Base-by-base conservation (phyloP, 1,140 invertebrate species). In the Triops longicaudatus region DNA sequence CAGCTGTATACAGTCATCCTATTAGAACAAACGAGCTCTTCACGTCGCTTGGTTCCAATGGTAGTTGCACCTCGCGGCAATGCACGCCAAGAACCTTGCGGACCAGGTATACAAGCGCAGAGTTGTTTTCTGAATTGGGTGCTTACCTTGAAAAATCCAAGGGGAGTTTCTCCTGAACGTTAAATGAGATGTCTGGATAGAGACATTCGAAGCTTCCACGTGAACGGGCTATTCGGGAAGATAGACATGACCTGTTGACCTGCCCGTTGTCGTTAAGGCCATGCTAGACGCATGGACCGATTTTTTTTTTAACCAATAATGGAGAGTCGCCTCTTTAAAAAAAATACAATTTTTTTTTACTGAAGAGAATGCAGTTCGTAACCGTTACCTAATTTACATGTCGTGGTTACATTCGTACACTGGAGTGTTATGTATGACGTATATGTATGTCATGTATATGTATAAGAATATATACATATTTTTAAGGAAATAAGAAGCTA, bases 161-260 rank as follows among this genome's bases (percentile, higher is more conserved):
- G 31, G 50, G 22, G 50, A 63, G 50, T 63, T 63, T 63, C 50
- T 63, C 22, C 7, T 17, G 50, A 63, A 63, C 14, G 22, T 63
- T 63, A 63, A 63, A 22, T 63, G 50, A 63, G 50, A 63, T 63
- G 50, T 22, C n/a, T n/a, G 22, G 50, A 63, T 63, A 63, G 50
- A 63, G 22, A 63, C 50, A 63, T 22, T 22, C 50, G 5, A 22
- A 63, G 14, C 14, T 63, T 17, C 50, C 50, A 63, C 14, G 50
- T 63, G 14, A 17, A 63, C 14, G 10, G 14, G 17, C 17, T 63
- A 17, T 63, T 22, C 50, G 22, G n/a, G 17, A 9, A 22, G 50
- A 63, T 63, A 63, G 50, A 63, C 50, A 63, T 22, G 50, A 63
- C 50, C 50, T 63, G 50, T 63, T 22, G 50, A 63, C 50, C 50